Evolutionary conservation across 1,140 invertebrate species (phyloP).

Genomic region (Spodoptera frugiperda): DNA sequence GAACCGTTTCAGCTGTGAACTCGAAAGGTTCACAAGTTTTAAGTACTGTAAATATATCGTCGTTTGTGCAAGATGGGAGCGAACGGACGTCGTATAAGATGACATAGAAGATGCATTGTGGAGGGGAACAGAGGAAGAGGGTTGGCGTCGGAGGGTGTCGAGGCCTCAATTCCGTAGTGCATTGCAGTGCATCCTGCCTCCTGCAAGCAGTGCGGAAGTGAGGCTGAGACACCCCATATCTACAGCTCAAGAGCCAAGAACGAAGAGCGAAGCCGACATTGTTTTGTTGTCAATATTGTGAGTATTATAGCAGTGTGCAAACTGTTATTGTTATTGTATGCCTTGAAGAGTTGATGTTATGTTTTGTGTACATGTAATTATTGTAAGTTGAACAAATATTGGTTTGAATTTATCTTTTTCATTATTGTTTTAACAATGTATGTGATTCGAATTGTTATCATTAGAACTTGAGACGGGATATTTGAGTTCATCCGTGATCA

Average conservation of each 20-base stretch:
- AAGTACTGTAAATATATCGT: conserved; percentile 27
- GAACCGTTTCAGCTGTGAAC: conserved; percentile 14
- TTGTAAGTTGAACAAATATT: background rate
- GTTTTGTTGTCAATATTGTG: conserved; percentile 18
- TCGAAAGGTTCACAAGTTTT: conserved; percentile 21
- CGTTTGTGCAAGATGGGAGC: conserved; percentile 35
- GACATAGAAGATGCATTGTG: conserved; percentile 52
- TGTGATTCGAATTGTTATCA: background rate
- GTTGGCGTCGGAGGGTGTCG: conserved; percentile 62
- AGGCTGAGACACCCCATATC: conserved; percentile 87
- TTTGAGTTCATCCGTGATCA: no score
- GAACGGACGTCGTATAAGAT: conserved; percentile 41
- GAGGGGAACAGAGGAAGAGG: conserved; percentile 44
- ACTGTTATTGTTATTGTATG: conserved; percentile 6
- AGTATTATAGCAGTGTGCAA: background rate
- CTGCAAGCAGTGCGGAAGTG: conserved; percentile 97
- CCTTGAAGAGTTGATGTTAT: background rate
- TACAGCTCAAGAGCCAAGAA: conserved; percentile 52
- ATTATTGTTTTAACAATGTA: background rate
- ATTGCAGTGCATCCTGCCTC: conserved; percentile 93
- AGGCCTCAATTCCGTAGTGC: conserved; percentile 96
- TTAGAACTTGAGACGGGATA: no score
- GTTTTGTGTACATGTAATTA: background rate
- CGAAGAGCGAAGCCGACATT: background rate
- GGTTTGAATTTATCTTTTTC: background rate